A percentile compares a stretch with the other conserved stretches of the same genome.
Evolutionary conservation across 23 tunicate species (phyloP).

Genomic region (Trididemnum nubilum): DNA sequence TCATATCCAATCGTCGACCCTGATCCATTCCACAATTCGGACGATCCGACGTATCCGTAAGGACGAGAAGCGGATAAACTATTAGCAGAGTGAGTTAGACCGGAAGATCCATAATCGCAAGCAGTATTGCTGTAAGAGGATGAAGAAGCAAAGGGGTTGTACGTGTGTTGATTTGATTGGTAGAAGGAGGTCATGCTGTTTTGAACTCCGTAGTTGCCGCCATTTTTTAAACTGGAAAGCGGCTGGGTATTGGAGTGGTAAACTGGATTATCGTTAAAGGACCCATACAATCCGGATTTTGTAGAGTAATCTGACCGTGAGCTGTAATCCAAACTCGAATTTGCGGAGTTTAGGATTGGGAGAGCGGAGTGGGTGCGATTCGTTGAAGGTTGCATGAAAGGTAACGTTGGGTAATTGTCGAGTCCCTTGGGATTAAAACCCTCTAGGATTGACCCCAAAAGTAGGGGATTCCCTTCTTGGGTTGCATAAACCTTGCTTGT

Average conservation of each 20-base stretch:
- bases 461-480: conserved; percentile 1
- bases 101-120: conserved; percentile 39
- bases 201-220: conserved; percentile 13
- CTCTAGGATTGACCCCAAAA: conserved; percentile 18
- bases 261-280: conserved; percentile 29
- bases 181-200: conserved; percentile 7
- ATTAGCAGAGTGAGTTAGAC: neutral
- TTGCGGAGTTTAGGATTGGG: conserved; percentile 24
- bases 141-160: conserved; percentile 40
- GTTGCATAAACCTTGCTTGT: neutral
- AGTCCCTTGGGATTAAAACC: conserved; percentile 4
- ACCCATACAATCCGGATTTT: conserved; percentile 19
- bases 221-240: conserved; percentile 20
- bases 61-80: conserved; percentile 7
- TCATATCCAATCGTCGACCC: conserved; percentile 43
- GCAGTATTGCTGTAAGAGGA: conserved; percentile 38
- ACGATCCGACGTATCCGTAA: conserved; percentile 44
- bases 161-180: conserved; percentile 27
- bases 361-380: conserved; percentile 3
- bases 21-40: conserved; percentile 56
- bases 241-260: conserved; percentile 32
- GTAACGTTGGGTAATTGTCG: conserved; percentile 30
- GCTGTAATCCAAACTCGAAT: conserved; percentile 5
- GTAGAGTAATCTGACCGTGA: conserved; percentile 25
- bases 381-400: conserved; percentile 12